Conservation (phyloP, 30 jellyfish, hydroid and myxozoan species). For the Aurelia sp. region DNA sequence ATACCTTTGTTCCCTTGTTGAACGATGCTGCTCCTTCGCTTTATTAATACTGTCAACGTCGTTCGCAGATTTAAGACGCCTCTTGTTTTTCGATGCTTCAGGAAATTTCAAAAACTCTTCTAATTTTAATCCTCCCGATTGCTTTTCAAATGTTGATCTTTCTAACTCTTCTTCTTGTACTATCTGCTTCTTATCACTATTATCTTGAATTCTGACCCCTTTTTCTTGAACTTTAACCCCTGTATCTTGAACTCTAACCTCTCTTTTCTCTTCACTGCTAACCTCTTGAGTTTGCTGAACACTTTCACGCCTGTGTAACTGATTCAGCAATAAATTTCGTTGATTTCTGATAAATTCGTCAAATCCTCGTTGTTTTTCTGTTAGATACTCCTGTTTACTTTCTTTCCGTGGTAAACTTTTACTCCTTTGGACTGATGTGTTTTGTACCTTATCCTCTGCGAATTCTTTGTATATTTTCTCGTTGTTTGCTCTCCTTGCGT, state of each 20-base stretch:
- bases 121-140: conserved; percentile 28
- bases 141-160: not conserved
- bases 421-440: conserved; percentile 17
- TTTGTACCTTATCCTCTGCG: not conserved
- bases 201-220: not conserved
- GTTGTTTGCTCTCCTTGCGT: conserved; percentile 19
- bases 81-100: conserved; percentile 36
- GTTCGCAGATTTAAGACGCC: conserved; percentile 45
- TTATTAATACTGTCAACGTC: conserved; percentile 40
- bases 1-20: not conserved
- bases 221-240: not conserved
- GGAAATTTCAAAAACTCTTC: conserved; percentile 48
- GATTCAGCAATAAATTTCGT: conserved; percentile 48
- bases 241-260: not conserved
- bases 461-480: conserved; percentile 6
- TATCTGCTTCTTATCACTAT: not conserved
- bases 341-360: conserved; percentile 68
- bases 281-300: conserved; percentile 11
- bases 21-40: conserved; percentile 15
- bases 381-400: conserved; percentile 22
- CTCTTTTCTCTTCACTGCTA: not conserved
- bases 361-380: conserved; percentile 45
- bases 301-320: conserved; percentile 12
- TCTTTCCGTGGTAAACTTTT: conserved; percentile 45
- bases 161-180: conserved; percentile 20